Conservation (phyloP, 1,140 invertebrate genomes). For the Lasioglossum albipes region DNA sequence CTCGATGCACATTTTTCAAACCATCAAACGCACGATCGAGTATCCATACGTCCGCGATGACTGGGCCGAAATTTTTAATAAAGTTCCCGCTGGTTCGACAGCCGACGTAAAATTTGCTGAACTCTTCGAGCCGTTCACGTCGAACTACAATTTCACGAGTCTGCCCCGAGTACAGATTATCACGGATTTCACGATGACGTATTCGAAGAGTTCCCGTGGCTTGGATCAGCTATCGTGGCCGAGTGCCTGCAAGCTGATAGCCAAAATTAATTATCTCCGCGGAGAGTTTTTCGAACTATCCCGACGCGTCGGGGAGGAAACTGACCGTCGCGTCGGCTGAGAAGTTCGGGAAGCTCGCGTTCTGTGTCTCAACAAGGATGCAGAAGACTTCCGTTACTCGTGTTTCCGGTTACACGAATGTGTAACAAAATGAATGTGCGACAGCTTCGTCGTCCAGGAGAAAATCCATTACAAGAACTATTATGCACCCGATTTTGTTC, state of each 20-base stretch:
- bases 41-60: neutral
- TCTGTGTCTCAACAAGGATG: neutral
- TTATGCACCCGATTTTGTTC: too few relatives aligned
- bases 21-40: neutral
- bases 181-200: neutral
- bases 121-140: neutral
- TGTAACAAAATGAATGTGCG: too few relatives aligned
- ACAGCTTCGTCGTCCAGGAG: too few relatives aligned
- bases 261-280: neutral
- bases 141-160: constrained; percentile 14
- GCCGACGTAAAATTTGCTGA: neutral
- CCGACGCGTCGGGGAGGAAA: too few relatives aligned
- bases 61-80: neutral
- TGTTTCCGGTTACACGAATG: too few relatives aligned
- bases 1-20: neutral
- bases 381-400: neutral
- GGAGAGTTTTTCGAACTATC: neutral
- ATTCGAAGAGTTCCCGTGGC: neutral
- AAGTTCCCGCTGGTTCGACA: constrained; percentile 9
- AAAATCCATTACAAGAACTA: too few relatives aligned
- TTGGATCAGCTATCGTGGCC: neutral
- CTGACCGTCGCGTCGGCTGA: neutral
- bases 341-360: neutral
- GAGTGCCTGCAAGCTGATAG: neutral
- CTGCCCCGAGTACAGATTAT: neutral